These are phyloP conservation scores for Hycleus phaleratus DNA, from an alignment of 1,140 invertebrate species.

Conservation along the genomic window DNA sequence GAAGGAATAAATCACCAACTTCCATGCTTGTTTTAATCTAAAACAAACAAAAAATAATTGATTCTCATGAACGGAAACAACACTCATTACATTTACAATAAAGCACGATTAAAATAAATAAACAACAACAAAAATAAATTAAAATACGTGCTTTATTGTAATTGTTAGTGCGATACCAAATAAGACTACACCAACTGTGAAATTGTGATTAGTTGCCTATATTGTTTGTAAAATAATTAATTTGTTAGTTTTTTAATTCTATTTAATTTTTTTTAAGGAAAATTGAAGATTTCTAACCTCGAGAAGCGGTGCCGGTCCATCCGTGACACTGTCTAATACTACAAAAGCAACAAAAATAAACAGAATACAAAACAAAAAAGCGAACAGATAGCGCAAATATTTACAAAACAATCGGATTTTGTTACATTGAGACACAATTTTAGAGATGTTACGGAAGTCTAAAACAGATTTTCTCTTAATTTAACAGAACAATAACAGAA, in stretches of 20 bases:
- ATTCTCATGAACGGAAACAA: background rate
- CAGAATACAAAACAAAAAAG: too few species aligned
- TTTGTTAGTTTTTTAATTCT: background rate
- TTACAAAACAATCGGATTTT: background rate
- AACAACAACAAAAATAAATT: background rate
- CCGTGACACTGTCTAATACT: conserved; percentile 33
- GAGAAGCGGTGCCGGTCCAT: conserved; percentile 23
- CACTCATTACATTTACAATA: background rate
- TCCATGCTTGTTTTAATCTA: conserved; percentile 30
- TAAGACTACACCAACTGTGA: background rate
- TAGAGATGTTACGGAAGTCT: too few species aligned
- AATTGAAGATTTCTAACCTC: conserved; percentile 28
- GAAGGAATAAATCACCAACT: conserved; percentile 29
- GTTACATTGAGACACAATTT: too few species aligned
- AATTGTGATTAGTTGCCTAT: background rate
- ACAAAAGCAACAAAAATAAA: conserved; percentile 35
- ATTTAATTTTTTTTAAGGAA: conserved; percentile 1
- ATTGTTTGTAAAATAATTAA: background rate
- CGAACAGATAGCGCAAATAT: too few species aligned
- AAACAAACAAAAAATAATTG: conserved; percentile 9
- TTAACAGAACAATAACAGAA: too few species aligned
- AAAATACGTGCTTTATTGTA: background rate
- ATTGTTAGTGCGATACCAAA: background rate
- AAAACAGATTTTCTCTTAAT: too few species aligned
- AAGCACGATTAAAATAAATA: background rate